Base-by-base conservation (phyloP, 2,888 invertebrate genomes). In the Yponomeuta evonymella region DNA sequence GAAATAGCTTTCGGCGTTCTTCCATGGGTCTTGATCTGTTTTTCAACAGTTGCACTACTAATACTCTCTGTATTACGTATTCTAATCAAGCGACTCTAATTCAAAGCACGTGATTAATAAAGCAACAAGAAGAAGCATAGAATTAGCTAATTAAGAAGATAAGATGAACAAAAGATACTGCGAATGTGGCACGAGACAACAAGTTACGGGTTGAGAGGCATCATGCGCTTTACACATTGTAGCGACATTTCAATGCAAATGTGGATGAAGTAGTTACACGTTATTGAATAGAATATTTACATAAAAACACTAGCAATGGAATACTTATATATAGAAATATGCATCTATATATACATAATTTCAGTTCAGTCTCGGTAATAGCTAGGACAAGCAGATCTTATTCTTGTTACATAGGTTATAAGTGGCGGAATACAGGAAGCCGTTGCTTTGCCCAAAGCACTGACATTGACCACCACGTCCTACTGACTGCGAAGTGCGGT, bases 1-100 rank as follows among this genome's bases (percentile, higher is more conserved):
- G 86, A 90, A 89, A 90, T 90, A 90, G 87, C 89, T 33, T 87
- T 79, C 76, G 82, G 80, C 15, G 51, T 15, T 58, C 51, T 58
- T 58, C 51, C 51, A 58, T 15, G 15, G 51, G 15, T 58, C 15
- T 58, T 58, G 51, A 58, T 58, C 84, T 86, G 83, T 83, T 88
- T 89, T 84, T 12, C n/a, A 29, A 63, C n/a, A 63, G 8, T 64
- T 29, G 30, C 64, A 64, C 10, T 23, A 23, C 23, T 0, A 23
- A 23, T 23, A 23, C 23, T 23, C 23, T 23, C 23, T 23, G n/a
- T n/a, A 15, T 15, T 58, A 58, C 51, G 51, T 15, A 58, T 63
- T 8, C n/a, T 23, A n/a, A 23, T 63, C 9, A 43, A 43, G 43
- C 43, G 43, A 43, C 43, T 6, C 8, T 43, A 43, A 43, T 43